phyloP scores from a whole-genome alignment of 1,140 invertebrate genomes.

The Oreohelix idahoensis region DNA sequence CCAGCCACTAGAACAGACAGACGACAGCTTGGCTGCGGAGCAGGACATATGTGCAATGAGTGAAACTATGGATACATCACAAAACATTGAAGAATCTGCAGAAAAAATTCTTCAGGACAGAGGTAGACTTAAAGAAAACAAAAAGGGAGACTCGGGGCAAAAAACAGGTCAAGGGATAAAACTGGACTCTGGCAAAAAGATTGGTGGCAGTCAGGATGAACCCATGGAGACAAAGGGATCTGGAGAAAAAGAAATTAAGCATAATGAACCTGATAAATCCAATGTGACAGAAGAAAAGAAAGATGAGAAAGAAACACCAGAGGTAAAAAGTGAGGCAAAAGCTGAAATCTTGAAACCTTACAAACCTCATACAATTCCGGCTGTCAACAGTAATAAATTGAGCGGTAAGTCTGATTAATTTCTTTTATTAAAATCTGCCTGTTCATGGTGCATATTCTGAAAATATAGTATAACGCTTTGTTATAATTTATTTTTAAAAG shows the following conservation, averaged over 20 bases:
- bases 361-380: conserved; percentile 21
- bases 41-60: neutral
- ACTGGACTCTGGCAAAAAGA: no score
- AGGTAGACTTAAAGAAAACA: neutral
- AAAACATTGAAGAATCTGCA: neutral
- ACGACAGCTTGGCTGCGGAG: neutral
- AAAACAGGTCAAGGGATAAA: neutral
- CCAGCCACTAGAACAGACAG: neutral
- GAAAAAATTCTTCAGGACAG: neutral
- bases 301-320: neutral
- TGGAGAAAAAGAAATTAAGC: neutral
- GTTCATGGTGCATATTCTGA: no score
- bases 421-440: neutral
- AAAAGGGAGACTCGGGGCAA: neutral
- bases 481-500: no score
- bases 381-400: neutral
- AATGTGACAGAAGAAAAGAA: neutral
- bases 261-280: neutral
- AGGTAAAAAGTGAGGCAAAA: neutral
- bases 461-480: no score
- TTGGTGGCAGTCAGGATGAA: neutral
- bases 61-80: neutral
- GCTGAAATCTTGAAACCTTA: neutral
- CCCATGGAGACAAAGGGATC: neutral
- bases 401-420: neutral